Conservation (phyloP, 2,888 invertebrate species). For the Gasteruption jaculator region DNA sequence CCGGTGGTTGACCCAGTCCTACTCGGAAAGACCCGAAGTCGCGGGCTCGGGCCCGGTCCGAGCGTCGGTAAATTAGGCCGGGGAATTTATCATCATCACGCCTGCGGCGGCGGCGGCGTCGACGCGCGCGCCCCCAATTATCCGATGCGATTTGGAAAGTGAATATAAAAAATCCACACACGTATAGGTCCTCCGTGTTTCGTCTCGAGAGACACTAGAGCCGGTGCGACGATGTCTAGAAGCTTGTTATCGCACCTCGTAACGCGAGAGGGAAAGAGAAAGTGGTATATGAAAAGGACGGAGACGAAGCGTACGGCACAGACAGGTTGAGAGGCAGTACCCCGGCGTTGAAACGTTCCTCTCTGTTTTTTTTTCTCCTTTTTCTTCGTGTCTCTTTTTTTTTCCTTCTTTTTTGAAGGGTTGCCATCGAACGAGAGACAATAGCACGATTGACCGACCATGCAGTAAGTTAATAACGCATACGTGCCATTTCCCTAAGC, state of each 20-base stretch:
- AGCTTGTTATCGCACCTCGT: slow-evolving; percentile 43
- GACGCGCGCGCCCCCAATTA: too few species aligned
- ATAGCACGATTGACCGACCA: slow-evolving; percentile 29
- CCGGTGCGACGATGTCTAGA: slow-evolving; percentile 35
- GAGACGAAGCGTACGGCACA: slow-evolving; percentile 19
- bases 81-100: too few species aligned
- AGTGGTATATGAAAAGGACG: slow-evolving; percentile 8
- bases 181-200: too few species aligned
- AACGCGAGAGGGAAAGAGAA: slow-evolving; percentile 20
- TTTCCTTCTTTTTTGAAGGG: too few species aligned
- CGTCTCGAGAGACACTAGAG: slow-evolving; percentile 42
- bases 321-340: slow-evolving; percentile 29
- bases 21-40: too few species aligned
- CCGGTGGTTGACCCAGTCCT: too few species aligned
- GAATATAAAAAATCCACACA: too few species aligned
- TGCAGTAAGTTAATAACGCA: slow-evolving; percentile 22
- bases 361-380: slow-evolving; percentile 2
- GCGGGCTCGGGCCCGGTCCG: too few species aligned
- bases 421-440: slow-evolving; percentile 28
- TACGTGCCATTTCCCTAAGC: background rate
- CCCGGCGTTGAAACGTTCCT: slow-evolving; percentile 3
- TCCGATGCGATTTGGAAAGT: too few species aligned
- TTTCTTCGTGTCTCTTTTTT: too few species aligned
- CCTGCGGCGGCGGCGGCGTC: too few species aligned
- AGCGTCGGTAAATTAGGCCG: too few species aligned